Base-by-base conservation (phyloP, 2,888 invertebrate genomes). In the Ochlodes sylvanus region DNA sequence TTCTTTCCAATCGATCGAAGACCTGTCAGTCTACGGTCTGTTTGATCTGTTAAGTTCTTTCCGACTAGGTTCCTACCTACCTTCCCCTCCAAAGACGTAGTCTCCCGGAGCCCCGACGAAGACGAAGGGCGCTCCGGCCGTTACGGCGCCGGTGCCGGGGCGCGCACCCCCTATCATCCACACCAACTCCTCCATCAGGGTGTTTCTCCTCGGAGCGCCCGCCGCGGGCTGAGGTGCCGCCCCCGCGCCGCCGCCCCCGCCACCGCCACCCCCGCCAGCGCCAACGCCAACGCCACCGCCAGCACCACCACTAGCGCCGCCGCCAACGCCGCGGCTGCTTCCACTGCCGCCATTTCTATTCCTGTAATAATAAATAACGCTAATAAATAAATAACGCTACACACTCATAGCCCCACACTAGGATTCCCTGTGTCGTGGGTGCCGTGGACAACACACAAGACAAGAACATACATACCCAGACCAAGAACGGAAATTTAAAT, bases 61-160 rank as follows among this genome's bases (percentile, higher is more conserved):
- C 27, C 27, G 27, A 27, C 27, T 27, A 27, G 5, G 5, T 27
- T 27, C 27, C 3, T 27, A 27, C 27, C 27, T 27, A 92, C 92
- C 92, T 81, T 93, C 93, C 0, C 92, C 92, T 0, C 93, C 92
- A 68, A 93, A 87, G 7, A 93, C 91, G 71, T 93, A 92, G 80
- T 93, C 93, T 0, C 92, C 92, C 4, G 93, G 93, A 32, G 92
- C 88, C 0, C 93, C 92, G 14, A 93, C 89, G 0, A 93, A 81
- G 72, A 93, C 90, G 77, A 93, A 87, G 61, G 92, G 92, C 47
- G 89, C 85, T 5, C 91, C 91, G 27, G 87, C 88, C 0, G 88
- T 83, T 70, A 85, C 81, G 10, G 86, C 81, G 76, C 87, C 89
- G 67, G 83, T 76, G 71, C 73, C 83, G 78, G 55, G 72, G 12